These are phyloP conservation scores for Borostomias antarcticus DNA, from an alignment of 2,797 vertebrate species.

Conservation along the genomic window DNA sequence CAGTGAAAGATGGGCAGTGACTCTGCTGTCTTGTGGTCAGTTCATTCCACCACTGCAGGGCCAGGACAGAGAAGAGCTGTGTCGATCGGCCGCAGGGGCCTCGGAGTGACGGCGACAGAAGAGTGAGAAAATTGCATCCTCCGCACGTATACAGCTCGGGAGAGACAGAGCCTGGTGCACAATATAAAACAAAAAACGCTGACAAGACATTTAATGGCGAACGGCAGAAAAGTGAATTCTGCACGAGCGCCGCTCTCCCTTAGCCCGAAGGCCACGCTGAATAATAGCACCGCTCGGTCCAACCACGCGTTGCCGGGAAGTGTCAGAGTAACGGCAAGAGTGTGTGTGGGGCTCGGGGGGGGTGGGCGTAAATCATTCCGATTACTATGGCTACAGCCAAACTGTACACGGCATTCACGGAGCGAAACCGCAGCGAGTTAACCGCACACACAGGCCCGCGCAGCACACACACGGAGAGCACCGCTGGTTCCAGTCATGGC, in stretches of 20 bases:
- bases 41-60: too few relatives aligned
- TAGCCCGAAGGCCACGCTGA: slow-evolving; percentile 71
- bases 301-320: slow-evolving; percentile 67
- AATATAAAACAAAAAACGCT: slow-evolving; percentile 67
- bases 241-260: slow-evolving; percentile 74
- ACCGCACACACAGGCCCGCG: slow-evolving; percentile 8
- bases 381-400: slow-evolving; percentile 69
- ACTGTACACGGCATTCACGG: slow-evolving; percentile 65
- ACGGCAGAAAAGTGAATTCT: slow-evolving; percentile 74
- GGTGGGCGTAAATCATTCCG: slow-evolving; percentile 75
- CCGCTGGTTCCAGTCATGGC: slow-evolving; percentile 52
- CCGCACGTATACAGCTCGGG: slow-evolving; percentile 47
- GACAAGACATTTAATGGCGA: slow-evolving; percentile 77
- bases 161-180: slow-evolving; percentile 45
- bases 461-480: slow-evolving; percentile 22
- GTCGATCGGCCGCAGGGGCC: too few relatives aligned
- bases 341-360: too few relatives aligned
- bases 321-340: slow-evolving; percentile 63
- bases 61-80: too few relatives aligned
- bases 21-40: too few relatives aligned
- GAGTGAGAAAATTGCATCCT: slow-evolving; percentile 22
- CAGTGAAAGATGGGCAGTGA: too few relatives aligned
- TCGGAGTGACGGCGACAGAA: too few relatives aligned
- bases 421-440: slow-evolving; percentile 42
- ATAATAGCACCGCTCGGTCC: slow-evolving; percentile 54